Evolutionary conservation across 2,888 invertebrate species (phyloP).

Genomic region (Drosophila anceps): DNA sequence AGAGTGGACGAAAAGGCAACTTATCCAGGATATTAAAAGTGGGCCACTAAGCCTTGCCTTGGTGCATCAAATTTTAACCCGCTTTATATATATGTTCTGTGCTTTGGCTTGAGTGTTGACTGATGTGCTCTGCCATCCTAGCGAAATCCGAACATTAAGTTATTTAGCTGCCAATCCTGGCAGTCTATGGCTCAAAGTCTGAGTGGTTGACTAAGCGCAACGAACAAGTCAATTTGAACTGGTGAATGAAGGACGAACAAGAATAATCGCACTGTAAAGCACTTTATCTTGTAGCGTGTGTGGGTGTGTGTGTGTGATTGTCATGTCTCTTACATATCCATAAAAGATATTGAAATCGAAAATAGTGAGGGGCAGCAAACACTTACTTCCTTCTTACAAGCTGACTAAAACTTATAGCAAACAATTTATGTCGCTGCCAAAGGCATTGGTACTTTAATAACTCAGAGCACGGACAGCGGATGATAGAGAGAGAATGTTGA

Average conservation of each 20-base stretch:
- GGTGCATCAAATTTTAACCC: slow-evolving; percentile 30
- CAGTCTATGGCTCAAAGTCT: slow-evolving; percentile 12
- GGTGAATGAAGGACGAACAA: slow-evolving; percentile 47
- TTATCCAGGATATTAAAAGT: slow-evolving; percentile 51
- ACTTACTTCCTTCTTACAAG: slow-evolving; percentile 14
- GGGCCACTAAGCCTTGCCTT: slow-evolving; percentile 21
- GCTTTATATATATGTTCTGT: slow-evolving; percentile 10
- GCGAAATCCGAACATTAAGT: slow-evolving; percentile 68
- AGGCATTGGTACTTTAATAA: slow-evolving; percentile 52
- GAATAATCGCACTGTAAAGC: slow-evolving; percentile 47
- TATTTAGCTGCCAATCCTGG: slow-evolving; percentile 61
- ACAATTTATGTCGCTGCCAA: slow-evolving; percentile 62
- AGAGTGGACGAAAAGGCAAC: slow-evolving; percentile 34
- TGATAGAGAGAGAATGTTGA: neutral
- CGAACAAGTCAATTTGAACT: slow-evolving; percentile 54
- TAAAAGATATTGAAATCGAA: slow-evolving; percentile 58
- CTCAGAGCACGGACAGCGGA: slow-evolving; percentile 14
- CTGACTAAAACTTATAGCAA: slow-evolving; percentile 45
- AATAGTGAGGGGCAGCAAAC: slow-evolving; percentile 34
- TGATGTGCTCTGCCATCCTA: slow-evolving; percentile 58
- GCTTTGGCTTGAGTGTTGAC: slow-evolving; percentile 9
- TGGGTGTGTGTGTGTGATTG: slow-evolving; percentile 15
- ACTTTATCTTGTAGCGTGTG: slow-evolving; percentile 7
- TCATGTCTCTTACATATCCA: slow-evolving; percentile 41
- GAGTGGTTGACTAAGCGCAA: slow-evolving; percentile 22